phyloP scores from a whole-genome alignment of 2,797 vertebrate species.

The Trachops cirrhosus region DNA sequence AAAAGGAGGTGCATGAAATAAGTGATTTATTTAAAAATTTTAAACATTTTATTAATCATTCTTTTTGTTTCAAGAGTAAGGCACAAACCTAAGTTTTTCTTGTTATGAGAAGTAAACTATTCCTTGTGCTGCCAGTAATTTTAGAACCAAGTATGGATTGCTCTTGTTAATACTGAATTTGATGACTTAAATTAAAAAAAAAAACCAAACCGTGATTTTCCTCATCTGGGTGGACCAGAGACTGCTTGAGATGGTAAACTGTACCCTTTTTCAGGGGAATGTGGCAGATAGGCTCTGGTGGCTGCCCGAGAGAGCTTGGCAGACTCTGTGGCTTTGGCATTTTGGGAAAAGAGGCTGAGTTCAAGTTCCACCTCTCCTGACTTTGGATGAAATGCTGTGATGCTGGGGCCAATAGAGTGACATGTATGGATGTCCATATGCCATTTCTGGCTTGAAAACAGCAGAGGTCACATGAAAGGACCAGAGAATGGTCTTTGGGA shows the following conservation, averaged over 20 bases:
- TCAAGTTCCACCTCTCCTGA: background rate
- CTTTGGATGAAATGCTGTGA: background rate
- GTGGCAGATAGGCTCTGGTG: rapidly evolving
- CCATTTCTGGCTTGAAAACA: background rate
- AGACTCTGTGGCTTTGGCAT: background rate
- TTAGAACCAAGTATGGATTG: constrained; percentile 32
- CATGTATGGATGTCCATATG: too few relatives aligned
- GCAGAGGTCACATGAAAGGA: background rate
- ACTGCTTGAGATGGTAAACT: background rate
- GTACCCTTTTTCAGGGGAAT: background rate
- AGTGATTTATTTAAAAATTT: background rate
- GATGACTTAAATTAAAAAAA: background rate
- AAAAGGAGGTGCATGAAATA: background rate
- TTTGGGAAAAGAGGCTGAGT: background rate
- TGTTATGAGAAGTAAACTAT: background rate
- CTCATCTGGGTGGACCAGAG: constrained; percentile 31
- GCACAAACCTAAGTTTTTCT: background rate
- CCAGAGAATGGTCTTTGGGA: background rate
- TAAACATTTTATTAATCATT: background rate
- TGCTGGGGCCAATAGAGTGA: background rate
- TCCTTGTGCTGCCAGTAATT: constrained; percentile 32
- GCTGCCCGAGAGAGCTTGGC: background rate
- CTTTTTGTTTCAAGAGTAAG: background rate
- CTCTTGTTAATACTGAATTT: constrained; percentile 60
- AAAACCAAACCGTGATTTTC: background rate